These are phyloP conservation scores for Brachyopa scutellaris DNA, from an alignment of 2,888 invertebrate genomes.

Conservation along the genomic window DNA sequence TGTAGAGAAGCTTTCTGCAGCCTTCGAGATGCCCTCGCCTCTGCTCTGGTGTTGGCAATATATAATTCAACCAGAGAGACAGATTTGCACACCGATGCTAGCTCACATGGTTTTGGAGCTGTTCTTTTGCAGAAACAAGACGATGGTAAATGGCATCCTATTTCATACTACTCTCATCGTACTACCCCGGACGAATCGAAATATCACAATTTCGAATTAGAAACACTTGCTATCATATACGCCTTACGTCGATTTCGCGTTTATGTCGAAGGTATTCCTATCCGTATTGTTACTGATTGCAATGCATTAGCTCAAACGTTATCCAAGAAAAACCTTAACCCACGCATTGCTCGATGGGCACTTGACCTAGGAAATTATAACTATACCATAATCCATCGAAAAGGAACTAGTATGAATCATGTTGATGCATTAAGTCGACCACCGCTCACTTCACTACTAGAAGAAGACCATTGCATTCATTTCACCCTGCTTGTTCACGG, in stretches of 20 bases:
- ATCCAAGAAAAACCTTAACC: slow-evolving; percentile 70
- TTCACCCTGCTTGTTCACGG: slow-evolving; percentile 13
- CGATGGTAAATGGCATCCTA: slow-evolving; percentile 74
- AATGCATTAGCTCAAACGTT: slow-evolving; percentile 69
- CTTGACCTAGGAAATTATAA: slow-evolving; percentile 70
- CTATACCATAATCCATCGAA: slow-evolving; percentile 70
- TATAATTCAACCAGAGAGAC: too few relatives aligned
- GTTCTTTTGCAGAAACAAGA: too few relatives aligned
- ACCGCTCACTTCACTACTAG: neutral
- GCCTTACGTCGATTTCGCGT: slow-evolving; percentile 73
- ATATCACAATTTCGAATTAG: slow-evolving; percentile 76
- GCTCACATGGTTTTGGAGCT: too few relatives aligned
- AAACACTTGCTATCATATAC: slow-evolving; percentile 75
- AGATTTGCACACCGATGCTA: too few relatives aligned
- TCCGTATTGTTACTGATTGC: slow-evolving; percentile 75
- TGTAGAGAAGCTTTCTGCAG: too few relatives aligned
- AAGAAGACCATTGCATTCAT: neutral
- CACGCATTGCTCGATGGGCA: slow-evolving; percentile 71
- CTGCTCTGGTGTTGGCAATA: too few relatives aligned
- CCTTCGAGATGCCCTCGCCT: too few relatives aligned
- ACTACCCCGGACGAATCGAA: slow-evolving; percentile 73
- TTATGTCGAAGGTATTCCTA: slow-evolving; percentile 73
- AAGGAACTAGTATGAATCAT: slow-evolving; percentile 74
- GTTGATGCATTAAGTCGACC: slow-evolving; percentile 75
- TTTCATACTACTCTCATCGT: slow-evolving; percentile 75